Evolutionary conservation across 1,140 invertebrate genomes (phyloP), one percentile per base, ranked within the genome.

Genomic region (Drosophila tristis): DNA sequence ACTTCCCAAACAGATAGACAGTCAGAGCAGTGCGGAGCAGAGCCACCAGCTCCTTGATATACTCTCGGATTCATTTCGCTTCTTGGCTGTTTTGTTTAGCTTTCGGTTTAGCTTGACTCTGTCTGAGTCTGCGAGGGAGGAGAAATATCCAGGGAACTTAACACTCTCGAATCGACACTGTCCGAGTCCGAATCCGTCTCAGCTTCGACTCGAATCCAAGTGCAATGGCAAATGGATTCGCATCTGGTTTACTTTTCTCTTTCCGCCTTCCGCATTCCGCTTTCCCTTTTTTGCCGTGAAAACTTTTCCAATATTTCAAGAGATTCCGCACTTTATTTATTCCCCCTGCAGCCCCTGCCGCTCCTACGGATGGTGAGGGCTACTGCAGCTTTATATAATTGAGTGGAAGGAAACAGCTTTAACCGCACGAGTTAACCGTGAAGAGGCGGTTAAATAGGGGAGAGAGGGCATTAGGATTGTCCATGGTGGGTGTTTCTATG

Each of bases 221-320:
- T 68, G 66, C 64, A 70, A 23, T 35, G 48, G 29, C 49, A 73
- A 73, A 63, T 74, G 68, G 64, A 70, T 70, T 73, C 68, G 50
- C 50, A 50, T 45, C 62, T 20, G 51, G 50, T 56, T 62, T 63
- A 50, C 49, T 53, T 42, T 58, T 23, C 31, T n/a, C 3, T n/a
- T 39, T 55, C 44, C 25, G 4, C 44, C 61, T 9, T 6, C 5
- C 25, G 3, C 25, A 2, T n/a, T 20, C 23, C 8, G 44, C 47
- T 42, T 39, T 50, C 31, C 44, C 26, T 42, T n/a, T n/a, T 47
- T 42, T 53, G 42, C 49, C 42, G 56, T 26, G n/a, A 80, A 74
- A 80, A 80, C 66, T 80, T 80, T 80, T 80, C 58, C 78, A 80
- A 80, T 80, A 80, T 67, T 80, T 80, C 53, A 76, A 76, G 77